Percentiles rank a stretch among this genome's conserved stretches.
Evolutionary conservation across 2,113 vertebrate genomes (phyloP).

Genomic region (Mesoclemmys tuberculata): DNA sequence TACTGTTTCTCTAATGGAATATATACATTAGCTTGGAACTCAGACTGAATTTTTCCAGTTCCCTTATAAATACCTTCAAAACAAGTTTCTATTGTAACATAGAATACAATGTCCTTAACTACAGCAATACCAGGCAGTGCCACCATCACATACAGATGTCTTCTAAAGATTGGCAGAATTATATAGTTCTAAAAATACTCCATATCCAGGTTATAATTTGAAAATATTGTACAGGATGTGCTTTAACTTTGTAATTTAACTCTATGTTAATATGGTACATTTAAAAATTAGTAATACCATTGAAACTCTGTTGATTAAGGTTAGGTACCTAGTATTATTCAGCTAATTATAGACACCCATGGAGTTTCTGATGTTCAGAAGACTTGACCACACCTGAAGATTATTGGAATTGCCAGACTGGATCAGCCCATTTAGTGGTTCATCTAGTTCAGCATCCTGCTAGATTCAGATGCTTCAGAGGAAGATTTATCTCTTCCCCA

Average conservation of each 20-base stretch:
- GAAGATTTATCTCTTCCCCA: background rate
- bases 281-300: background rate
- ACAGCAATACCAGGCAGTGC: background rate
- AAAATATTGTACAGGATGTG: background rate
- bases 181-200: background rate
- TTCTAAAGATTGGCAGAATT: background rate
- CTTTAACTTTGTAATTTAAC: background rate
- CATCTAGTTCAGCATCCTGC: background rate
- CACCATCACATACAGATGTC: background rate
- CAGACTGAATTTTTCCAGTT: background rate
- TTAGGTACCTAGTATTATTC: background rate
- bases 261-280: background rate
- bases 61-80: background rate
- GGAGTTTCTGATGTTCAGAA: background rate
- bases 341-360: fast-evolving
- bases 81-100: background rate
- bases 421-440: background rate
- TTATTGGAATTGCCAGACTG: background rate
- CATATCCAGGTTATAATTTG: background rate
- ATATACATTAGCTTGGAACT: background rate
- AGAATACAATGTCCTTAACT: background rate
- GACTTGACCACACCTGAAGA: background rate
- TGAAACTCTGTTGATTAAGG: background rate
- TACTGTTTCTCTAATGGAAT: background rate
- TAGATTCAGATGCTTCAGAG: background rate